Evolutionary conservation across 2,797 vertebrate genomes (phyloP).

Genomic region (Rhodeus uyekii): DNA sequence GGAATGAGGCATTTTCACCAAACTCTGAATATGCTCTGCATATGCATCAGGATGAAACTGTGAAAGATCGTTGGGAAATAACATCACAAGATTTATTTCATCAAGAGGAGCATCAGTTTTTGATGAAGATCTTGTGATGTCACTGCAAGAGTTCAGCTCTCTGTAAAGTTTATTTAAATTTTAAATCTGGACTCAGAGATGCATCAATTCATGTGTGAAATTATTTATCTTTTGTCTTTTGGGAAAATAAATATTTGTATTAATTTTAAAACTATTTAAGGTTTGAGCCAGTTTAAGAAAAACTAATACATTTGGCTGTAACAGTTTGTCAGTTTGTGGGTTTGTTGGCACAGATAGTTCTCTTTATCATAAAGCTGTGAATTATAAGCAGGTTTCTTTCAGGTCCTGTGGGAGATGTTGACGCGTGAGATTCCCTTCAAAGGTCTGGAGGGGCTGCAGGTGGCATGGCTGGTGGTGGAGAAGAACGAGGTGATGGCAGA

Average conservation of each 20-base stretch:
- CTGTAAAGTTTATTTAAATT: no score
- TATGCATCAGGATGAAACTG: no score
- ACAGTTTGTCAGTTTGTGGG: background rate
- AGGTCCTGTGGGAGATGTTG: constrained; percentile 99
- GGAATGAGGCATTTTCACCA: no score
- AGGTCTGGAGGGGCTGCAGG: constrained; percentile 98
- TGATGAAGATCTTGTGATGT: no score
- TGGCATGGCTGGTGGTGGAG: constrained; percentile 99
- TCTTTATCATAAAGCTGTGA: background rate
- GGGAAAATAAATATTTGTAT: background rate
- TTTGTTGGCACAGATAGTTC: background rate
- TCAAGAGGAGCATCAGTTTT: no score
- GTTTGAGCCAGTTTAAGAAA: background rate
- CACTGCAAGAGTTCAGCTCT: no score
- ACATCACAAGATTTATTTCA: no score
- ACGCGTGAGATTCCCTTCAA: constrained; percentile 98
- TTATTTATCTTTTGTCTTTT: no score
- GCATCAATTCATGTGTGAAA: no score
- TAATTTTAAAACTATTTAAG: background rate
- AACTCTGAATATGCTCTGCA: no score
- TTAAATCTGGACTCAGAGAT: no score
- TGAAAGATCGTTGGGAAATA: no score
- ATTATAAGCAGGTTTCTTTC: constrained; percentile 48
- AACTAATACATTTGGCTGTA: background rate
- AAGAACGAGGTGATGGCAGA: constrained; percentile 89